A percentile compares a stretch with the other conserved stretches of the same genome.
These are phyloP conservation scores for Branchipolynoe longqiensis DNA, from an alignment of 2,888 invertebrate species.

Conservation along the genomic window DNA sequence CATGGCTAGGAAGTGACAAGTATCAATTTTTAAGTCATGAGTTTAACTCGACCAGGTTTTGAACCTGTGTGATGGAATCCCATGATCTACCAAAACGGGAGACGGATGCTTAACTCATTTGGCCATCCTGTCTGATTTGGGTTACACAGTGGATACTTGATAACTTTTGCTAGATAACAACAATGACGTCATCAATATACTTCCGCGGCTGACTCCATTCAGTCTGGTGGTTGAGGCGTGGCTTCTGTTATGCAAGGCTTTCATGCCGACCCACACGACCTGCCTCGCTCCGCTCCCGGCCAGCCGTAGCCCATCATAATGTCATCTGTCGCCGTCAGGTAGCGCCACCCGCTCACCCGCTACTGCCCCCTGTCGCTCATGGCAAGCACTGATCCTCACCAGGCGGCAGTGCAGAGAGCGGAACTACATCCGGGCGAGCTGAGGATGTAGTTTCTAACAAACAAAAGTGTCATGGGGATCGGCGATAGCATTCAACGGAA, in stretches of 20 bases:
- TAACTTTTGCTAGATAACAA: constrained; percentile 15
- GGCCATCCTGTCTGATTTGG: no score
- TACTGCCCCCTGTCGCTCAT: constrained; percentile 5
- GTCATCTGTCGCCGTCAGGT: constrained; percentile 30
- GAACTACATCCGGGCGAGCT: no score
- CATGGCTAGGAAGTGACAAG: no score
- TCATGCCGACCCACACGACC: background rate
- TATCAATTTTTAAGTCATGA: no score
- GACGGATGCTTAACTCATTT: no score
- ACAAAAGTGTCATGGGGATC: no score
- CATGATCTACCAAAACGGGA: no score
- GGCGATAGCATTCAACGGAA: no score
- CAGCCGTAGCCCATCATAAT: constrained; percentile 38
- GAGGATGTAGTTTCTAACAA: no score
- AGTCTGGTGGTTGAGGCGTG: constrained; percentile 9
- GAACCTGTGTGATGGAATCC: no score
- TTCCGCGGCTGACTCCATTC: background rate
- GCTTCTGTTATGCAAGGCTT: constrained; percentile 28
- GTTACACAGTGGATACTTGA: no score
- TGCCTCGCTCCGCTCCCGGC: background rate
- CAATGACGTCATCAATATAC: background rate
- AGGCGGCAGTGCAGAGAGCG: background rate
- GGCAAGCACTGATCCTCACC: constrained; percentile 10
- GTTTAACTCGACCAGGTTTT: no score
- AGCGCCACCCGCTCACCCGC: background rate